Evolutionary conservation across 23 tunicate genomes (phyloP), one percentile per base, ranked within the genome.

Genomic region (Ascidia mentula): DNA sequence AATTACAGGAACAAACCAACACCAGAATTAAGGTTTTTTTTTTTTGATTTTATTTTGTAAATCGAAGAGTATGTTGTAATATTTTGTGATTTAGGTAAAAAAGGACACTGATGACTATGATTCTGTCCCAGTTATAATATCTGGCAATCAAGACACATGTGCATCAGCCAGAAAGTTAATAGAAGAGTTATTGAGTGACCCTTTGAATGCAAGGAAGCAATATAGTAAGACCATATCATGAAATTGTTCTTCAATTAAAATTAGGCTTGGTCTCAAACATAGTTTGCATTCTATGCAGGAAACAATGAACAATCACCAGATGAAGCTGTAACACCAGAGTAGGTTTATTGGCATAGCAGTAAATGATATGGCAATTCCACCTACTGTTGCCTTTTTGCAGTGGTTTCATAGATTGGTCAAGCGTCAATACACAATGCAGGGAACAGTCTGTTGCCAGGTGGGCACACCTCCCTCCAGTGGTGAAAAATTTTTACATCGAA

Each of bases 401-500:
- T 53, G 85, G 86, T 5, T 32, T 73, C n/a, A 85, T 90, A 20
- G 86, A 90, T 45, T 90, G 96, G 96, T 31, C 45, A 0, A 39
- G 20, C 34, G 70, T 90, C 59, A 80, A 85, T 33, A 60, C 71
- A 0, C 35, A 32, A 18, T 80, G 88, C 40, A 59, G 40, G 39
- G 71, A 73, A 31, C 80, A 78, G 34, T 46, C 80, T 4, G 59
- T 33, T 1, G 79, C 69, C n/a, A 34, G 82, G 46, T 91, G 97
- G 97, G 89, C 72, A 7, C 53, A 79, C 45, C 60, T 82, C 42
- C 84, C 86, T 22, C 32, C 77, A 20, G 72, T 91, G 38, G 32
- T 39, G 36, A 91, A 91, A 53, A 88, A 91, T 53, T 91, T 91
- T 78, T 91, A 91, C 84, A 86, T 91, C 38, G 97, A 91, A 82